phyloP scores from a whole-genome alignment of 2,888 invertebrate genomes.

The Anoncus sp. region DNA sequence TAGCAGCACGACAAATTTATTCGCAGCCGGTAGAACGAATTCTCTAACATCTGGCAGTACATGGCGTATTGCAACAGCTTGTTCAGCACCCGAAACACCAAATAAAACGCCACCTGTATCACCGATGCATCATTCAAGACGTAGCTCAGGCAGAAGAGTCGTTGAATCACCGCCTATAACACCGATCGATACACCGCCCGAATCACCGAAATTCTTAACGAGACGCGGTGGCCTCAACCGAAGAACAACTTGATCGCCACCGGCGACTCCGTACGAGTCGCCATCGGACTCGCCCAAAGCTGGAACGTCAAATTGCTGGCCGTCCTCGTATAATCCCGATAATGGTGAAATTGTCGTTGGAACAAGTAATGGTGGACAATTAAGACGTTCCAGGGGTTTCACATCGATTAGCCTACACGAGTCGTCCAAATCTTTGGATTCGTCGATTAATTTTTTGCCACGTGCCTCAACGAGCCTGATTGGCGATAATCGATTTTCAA shows the following conservation, averaged over 20 bases:
- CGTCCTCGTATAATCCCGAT: neutral
- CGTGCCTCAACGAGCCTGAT: slow-evolving; percentile 28
- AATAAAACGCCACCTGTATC: slow-evolving; percentile 90
- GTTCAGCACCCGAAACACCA: slow-evolving; percentile 91
- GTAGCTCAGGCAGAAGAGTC: slow-evolving; percentile 67
- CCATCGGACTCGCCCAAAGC: slow-evolving; percentile 65
- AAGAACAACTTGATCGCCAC: slow-evolving; percentile 67
- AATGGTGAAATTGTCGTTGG: no score
- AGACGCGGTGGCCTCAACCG: slow-evolving; percentile 49
- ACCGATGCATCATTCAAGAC: slow-evolving; percentile 87
- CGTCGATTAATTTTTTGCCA: slow-evolving; percentile 39
- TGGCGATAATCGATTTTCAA: slow-evolving; percentile 40
- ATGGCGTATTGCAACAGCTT: slow-evolving; percentile 82
- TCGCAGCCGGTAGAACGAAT: slow-evolving; percentile 74
- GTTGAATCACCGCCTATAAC: slow-evolving; percentile 56
- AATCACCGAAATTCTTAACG: slow-evolving; percentile 67
- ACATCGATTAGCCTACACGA: slow-evolving; percentile 46
- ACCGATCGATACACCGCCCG: slow-evolving; percentile 71
- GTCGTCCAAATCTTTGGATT: slow-evolving; percentile 31
- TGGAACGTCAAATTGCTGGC: slow-evolving; percentile 40
- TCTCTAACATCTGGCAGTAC: slow-evolving; percentile 61
- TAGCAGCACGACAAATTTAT: slow-evolving; percentile 86
- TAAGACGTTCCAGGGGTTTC: slow-evolving; percentile 40
- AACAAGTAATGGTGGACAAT: neutral
- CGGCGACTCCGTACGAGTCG: slow-evolving; percentile 68